Base-by-base conservation (phyloP, 2,797 vertebrate species). In the Fundulus diaphanus region DNA sequence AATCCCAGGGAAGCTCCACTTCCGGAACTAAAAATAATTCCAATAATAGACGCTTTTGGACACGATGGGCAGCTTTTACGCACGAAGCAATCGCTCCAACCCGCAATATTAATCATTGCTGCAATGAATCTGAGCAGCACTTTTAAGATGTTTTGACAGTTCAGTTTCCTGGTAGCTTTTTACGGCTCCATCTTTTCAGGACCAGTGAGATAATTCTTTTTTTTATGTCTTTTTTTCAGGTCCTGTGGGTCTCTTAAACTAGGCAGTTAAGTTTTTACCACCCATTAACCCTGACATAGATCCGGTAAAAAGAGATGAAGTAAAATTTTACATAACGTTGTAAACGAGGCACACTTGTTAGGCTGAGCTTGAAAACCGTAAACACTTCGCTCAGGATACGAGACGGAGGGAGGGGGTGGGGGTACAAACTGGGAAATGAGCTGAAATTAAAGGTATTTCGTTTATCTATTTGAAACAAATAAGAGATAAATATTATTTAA, bases 101-200 rank as follows among this genome's bases (percentile, higher is more conserved):
- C 35, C 13, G 70, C 35, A 35, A n/a, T 78, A 75, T 87, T 83
- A 61, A 16, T 83, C 81, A 68, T 9, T 12, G 7, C 73, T 35
- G 54, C 70, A 13, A 31, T 71, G 78, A 71, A 54, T 78, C 56
- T 71, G 22, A 54, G 70, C 46, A 81, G 48, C 16, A 68, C 44
- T 81, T 90, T 71, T 57, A 76, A 31, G 78, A 73, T 80, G 79
- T 88, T 90, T 86, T 73, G 84, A 86, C 78, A 87, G 77, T 33
- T 61, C 33, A 35, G 57, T 35, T 78, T 82, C 82, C 63, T 77
- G 82, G 84, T 81, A 69, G 70, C 40, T 12, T 79, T 54, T 86
- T 75, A 85, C 51, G 54, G 70, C 73, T 85, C 73, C 78, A 81
- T 69, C 81, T 68, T 69, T 73, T 85, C 82, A 78, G 42, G 76